These are phyloP conservation scores for Palythoa heliodiscus DNA, from an alignment of 92 coral and sea anemone genomes.

Conservation along the genomic window DNA sequence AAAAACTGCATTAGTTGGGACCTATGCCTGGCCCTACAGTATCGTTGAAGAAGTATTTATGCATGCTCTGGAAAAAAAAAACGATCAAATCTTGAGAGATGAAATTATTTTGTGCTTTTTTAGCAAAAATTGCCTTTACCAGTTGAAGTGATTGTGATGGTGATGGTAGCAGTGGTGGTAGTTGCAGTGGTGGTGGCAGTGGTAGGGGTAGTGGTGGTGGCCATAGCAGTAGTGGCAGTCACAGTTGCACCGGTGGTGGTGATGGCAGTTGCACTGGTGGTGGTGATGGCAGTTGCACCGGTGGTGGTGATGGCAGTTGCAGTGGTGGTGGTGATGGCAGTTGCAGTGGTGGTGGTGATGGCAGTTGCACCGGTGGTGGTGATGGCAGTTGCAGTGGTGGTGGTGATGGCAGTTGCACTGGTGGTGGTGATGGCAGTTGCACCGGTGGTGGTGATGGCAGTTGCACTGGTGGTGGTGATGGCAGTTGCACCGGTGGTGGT, in stretches of 20 bases:
- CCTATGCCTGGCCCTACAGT: too few species aligned
- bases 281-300: not conserved
- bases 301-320: not conserved
- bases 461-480: not conserved
- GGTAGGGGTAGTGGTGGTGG: not conserved
- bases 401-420: not conserved
- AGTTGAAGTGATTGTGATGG: too few species aligned
- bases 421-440: not conserved
- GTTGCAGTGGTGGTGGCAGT: not conserved
- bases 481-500: not conserved
- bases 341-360: not conserved
- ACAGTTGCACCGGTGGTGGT: not conserved
- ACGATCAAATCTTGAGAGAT: too few species aligned
- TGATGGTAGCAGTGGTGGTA: too few species aligned
- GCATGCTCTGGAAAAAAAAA: too few species aligned
- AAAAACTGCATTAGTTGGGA: too few species aligned
- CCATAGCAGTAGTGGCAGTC: too few species aligned
- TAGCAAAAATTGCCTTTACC: too few species aligned
- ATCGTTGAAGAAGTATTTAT: too few species aligned
- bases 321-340: not conserved
- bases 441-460: not conserved
- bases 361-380: not conserved
- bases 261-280: not conserved
- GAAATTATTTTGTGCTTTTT: too few species aligned
- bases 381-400: not conserved